Base-by-base conservation (phyloP, 2,888 invertebrate genomes). In the Sylvicola fuscatus region DNA sequence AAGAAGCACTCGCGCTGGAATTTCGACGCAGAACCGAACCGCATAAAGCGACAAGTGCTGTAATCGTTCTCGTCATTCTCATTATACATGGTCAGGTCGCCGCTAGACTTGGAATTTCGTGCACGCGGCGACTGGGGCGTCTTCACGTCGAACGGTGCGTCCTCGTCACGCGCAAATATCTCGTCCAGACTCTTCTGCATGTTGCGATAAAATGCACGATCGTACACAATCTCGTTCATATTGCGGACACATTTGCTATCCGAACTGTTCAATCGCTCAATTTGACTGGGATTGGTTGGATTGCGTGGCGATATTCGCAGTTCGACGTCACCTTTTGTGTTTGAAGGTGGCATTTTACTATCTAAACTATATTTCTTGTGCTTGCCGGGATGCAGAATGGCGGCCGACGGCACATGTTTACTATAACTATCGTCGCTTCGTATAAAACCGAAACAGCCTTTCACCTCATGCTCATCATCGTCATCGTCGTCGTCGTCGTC, bases 1-100 rank as follows among this genome's bases (percentile, higher is more conserved):
- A 59, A 58, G 42, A 59, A 59, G 33, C 51, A 57, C 39, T 58
- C 53, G 0, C 59, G 49, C 1, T 52, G 48, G 39, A 59, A 59
- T 39, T 59, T 57, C 0, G 58, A 59, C 1, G 54, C 55, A 2
- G 56, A 57, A n/a, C 51, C 52, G 33, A 53, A 51, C 3, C 53
- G 51, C 39, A 52, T 51, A 42, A 58, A 58, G 13, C 51, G 47
- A 39, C 49, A 49, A 14, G 38, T 39, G 8, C 40, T 43, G 1
- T 30, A 36, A 35, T 45, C 43, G 3, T 36, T 29, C 5, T 37
- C 37, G 28, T 39, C 36, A 14, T 40, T 34, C 10, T 51, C 51
- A 31, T 48, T 52, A 38, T 56, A 58, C 53, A 54, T 54, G 36
- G 56, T 56, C 3, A 58, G 45, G 42, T 58, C 58, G 2, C 53